phyloP scores from a whole-genome alignment of 2,113 vertebrate species.

The Synchiropus splendidus region DNA sequence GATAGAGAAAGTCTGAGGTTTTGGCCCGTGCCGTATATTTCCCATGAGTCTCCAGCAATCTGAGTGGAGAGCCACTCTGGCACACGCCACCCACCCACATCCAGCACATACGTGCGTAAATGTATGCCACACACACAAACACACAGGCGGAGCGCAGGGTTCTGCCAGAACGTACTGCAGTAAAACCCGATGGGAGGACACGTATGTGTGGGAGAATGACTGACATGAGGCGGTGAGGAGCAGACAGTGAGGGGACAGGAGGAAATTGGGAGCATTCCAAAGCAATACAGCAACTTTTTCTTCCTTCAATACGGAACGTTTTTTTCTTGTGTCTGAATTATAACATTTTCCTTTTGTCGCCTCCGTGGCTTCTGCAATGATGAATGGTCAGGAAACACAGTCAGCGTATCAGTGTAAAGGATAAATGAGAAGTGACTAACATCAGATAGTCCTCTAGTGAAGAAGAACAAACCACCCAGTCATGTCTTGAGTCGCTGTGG shows the following conservation, averaged over 20 bases:
- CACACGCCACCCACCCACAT: constrained; percentile 59
- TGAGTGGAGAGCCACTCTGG: constrained; percentile 61
- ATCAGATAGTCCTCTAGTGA: too few relatives aligned
- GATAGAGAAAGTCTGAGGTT: constrained; percentile 63
- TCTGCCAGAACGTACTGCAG: constrained; percentile 30
- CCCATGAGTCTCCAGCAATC: constrained; percentile 64
- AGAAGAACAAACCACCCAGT: too few relatives aligned
- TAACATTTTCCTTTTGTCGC: too few relatives aligned
- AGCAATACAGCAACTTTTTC: constrained; percentile 24
- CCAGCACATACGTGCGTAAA: constrained; percentile 32
- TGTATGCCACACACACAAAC: constrained; percentile 11
- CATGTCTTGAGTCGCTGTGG: too few relatives aligned
- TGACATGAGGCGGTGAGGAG: constrained; percentile 37
- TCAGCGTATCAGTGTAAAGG: too few relatives aligned
- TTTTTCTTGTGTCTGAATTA: too few relatives aligned
- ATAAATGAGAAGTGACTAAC: too few relatives aligned
- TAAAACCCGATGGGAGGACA: constrained; percentile 35
- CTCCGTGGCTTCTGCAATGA: too few relatives aligned
- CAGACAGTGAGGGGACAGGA: constrained; percentile 7
- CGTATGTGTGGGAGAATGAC: constrained; percentile 22
- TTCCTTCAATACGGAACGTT: not conserved
- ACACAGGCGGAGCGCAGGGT: constrained; percentile 5
- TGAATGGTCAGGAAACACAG: too few relatives aligned
- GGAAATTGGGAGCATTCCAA: constrained; percentile 16
- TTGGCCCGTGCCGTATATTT: constrained; percentile 56